These are phyloP conservation scores for Helicoverpa armigera DNA, from an alignment of 1,140 invertebrate species.

Conservation along the genomic window DNA sequence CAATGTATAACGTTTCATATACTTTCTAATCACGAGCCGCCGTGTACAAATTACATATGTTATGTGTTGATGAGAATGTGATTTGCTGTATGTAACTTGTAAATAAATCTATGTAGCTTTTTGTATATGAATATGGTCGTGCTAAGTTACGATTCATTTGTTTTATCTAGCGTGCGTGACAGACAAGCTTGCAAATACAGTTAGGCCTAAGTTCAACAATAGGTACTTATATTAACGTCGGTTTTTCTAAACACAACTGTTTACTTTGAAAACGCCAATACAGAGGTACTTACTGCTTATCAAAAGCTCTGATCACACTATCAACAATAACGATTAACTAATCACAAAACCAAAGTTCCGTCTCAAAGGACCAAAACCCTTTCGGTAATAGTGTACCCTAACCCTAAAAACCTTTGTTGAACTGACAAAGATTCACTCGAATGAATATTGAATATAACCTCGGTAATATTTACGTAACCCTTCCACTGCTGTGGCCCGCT, in stretches of 20 bases:
- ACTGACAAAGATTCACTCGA: conserved; percentile 39
- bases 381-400: neutral
- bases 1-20: conserved; percentile 64
- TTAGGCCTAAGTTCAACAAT: neutral
- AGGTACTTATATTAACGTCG: too few species aligned
- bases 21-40: conserved; percentile 78
- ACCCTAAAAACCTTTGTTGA: conserved; percentile 11
- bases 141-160: too few species aligned
- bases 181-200: neutral
- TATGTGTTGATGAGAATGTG: conserved; percentile 12
- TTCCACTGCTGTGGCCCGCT: conserved; percentile 51
- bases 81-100: neutral
- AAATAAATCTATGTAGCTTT: neutral
- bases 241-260: too few species aligned
- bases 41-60: conserved; percentile 27
- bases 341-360: neutral
- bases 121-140: neutral
- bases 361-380: conserved; percentile 3
- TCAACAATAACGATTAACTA: too few species aligned
- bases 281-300: too few species aligned
- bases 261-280: too few species aligned
- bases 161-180: too few species aligned
- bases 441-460: conserved; percentile 41
- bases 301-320: too few species aligned
- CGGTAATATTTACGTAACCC: conserved; percentile 50